Conservation (phyloP, 2,888 invertebrate species). For the Choristoneura rosaceana region DNA sequence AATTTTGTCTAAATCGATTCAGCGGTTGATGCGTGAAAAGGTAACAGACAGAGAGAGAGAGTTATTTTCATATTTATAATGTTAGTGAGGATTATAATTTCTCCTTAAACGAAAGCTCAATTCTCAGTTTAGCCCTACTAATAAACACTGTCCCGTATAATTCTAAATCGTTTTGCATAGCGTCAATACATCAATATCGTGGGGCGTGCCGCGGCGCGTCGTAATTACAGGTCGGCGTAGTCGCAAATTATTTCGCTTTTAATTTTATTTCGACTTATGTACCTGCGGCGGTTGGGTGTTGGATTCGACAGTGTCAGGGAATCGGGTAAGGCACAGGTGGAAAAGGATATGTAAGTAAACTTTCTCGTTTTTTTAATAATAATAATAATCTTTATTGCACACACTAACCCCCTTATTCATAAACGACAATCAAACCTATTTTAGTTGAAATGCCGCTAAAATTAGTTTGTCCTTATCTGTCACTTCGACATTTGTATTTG, state of each 20-base stretch:
- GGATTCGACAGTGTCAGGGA: constrained; percentile 1
- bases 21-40: too few relatives aligned
- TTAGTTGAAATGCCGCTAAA: too few relatives aligned
- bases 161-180: constrained; percentile 47
- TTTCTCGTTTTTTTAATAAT: too few relatives aligned
- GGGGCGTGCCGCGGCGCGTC: constrained; percentile 64
- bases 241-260: constrained; percentile 82
- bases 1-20: too few relatives aligned
- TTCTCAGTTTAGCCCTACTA: background rate
- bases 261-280: constrained; percentile 79
- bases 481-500: too few relatives aligned
- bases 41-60: too few relatives aligned
- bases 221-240: constrained; percentile 75
- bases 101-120: background rate
- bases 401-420: too few relatives aligned
- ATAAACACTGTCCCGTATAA: constrained; percentile 20
- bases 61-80: too few relatives aligned
- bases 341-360: background rate
- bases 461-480: too few relatives aligned
- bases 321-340: background rate
- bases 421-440: too few relatives aligned
- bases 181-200: constrained; percentile 79
- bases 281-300: constrained; percentile 52
- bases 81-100: too few relatives aligned
- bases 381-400: too few relatives aligned